A percentile compares a stretch with the other conserved stretches of the same genome.
Evolutionary conservation across 2,113 vertebrate species (phyloP).

Genomic region (Gyps fulvus): DNA sequence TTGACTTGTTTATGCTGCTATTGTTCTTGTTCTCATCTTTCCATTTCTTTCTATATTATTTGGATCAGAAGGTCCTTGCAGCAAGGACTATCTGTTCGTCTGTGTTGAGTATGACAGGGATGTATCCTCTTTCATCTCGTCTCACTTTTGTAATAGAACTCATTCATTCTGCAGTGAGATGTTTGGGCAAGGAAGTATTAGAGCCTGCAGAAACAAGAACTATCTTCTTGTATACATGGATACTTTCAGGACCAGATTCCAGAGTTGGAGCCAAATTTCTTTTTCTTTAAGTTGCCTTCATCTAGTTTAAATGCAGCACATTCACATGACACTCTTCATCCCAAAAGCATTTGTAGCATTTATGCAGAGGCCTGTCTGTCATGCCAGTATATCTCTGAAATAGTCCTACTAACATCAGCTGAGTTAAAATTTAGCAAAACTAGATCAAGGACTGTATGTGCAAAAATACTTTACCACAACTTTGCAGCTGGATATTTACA

Average conservation of each 20-base stretch:
- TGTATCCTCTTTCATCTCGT: neutral
- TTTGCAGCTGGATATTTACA: conserved; percentile 7
- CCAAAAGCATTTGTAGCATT: neutral
- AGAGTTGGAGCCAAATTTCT: neutral
- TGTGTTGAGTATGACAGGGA: neutral
- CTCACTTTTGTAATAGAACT: neutral
- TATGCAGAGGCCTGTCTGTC: neutral
- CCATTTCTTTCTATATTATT: neutral
- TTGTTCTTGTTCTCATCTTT: neutral
- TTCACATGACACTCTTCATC: neutral
- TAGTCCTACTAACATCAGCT: neutral
- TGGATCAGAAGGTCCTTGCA: neutral
- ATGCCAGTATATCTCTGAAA: neutral
- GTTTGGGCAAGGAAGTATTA: neutral
- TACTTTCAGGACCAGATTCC: neutral
- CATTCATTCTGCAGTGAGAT: neutral
- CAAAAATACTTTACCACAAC: neutral
- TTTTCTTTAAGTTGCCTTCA: neutral
- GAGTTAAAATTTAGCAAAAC: neutral
- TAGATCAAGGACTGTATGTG: neutral
- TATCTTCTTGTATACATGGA: neutral
- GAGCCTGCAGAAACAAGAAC: neutral
- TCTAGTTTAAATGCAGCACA: neutral
- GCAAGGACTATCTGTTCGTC: neutral
- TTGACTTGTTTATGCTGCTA: neutral